Evolutionary conservation across 2,113 vertebrate species (phyloP).

Genomic region (Phocoena phocoena): DNA sequence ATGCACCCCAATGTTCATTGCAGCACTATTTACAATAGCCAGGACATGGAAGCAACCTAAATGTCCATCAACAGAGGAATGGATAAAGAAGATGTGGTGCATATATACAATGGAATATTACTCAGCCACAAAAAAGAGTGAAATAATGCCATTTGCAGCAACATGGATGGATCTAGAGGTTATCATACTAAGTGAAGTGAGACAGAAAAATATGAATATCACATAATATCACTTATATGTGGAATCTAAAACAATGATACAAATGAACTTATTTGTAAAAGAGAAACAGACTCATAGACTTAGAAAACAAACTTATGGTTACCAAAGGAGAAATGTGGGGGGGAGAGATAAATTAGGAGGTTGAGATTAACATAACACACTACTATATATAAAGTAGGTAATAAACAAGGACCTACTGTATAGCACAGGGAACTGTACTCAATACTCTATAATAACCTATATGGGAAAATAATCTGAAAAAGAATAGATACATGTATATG

Average conservation of each 20-base stretch:
- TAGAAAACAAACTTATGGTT: background rate
- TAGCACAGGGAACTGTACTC: rapidly evolving
- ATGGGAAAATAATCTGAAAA: background rate
- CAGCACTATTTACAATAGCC: background rate
- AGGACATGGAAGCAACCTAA: background rate
- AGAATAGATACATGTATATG: rapidly evolving
- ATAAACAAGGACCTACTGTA: background rate
- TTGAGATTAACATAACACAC: background rate
- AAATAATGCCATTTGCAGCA: background rate
- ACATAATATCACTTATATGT: background rate
- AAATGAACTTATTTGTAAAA: background rate
- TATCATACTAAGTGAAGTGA: background rate
- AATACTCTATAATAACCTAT: background rate
- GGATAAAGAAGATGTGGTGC: background rate
- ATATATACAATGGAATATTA: background rate
- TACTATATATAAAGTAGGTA: background rate
- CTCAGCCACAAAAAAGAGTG: background rate
- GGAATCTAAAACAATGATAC: too few species aligned
- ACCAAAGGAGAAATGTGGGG: background rate
- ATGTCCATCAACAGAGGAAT: background rate
- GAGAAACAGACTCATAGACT: background rate
- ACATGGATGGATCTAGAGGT: background rate
- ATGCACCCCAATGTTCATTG: background rate
- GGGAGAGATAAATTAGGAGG: background rate
- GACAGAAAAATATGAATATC: background rate